Base-by-base conservation (phyloP, 2,888 invertebrate genomes). In the Saturnia pavonia region DNA sequence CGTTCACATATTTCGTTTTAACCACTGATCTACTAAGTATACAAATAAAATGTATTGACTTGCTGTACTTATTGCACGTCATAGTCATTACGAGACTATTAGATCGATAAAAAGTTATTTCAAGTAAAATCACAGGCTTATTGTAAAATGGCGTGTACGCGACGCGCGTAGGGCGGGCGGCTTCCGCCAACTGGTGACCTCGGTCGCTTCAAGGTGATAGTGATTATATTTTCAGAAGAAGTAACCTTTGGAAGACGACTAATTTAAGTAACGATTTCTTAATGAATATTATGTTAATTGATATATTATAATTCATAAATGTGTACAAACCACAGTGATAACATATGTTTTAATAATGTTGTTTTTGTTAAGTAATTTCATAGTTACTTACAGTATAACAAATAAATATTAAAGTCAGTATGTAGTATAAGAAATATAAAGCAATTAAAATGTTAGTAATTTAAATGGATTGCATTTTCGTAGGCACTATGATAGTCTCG, bases 61-160 rank as follows among this genome's bases (percentile, higher is more conserved):
- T 19, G 16, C 14, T 65, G 2, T 65, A 40, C n/a, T 40, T 65
- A 40, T 65, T 40, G 16, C 40, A n/a, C n/a, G 40, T 65, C 40
- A 9, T n/a, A 65, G 40, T 65, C 65, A n/a, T 40, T 65, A 65
- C n/a, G 22, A 40, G 65, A 34, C 40, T n/a, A 65, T 65, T 65
- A 65, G n/a, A 66, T 54, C 51, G 51, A 54, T 67, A 67, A 51
- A 70, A 70, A 43, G 25, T 54, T 22, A 54, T 40, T 69, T 67
- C 22, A 69, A 72, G 81, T 84, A 81, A 81, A 82, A 82, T 82
- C 77, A 75, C 73, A 60, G 75, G 80, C 81, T 80, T 86, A 85
- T 85, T 85, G 86, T 89, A 82, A 84, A 85, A 88, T 88, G 79
- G 90, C 89, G 88, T 89, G 89, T 82, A 78, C 77, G 80, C 78